Evolutionary conservation across 2,888 invertebrate species (phyloP), one percentile per base, ranked within the genome.

Genomic region (Zonitis immaculata): DNA sequence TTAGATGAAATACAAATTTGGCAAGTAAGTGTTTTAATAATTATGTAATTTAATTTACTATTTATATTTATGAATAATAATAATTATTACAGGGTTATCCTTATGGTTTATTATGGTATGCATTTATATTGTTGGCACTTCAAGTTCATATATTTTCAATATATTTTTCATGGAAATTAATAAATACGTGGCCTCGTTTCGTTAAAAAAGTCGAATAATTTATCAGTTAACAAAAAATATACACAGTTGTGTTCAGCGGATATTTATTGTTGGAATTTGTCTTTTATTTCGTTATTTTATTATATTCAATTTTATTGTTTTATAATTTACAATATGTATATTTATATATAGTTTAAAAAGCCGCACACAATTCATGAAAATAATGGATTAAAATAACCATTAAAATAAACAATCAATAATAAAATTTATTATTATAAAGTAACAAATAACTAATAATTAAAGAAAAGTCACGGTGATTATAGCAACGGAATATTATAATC

Each of bases 51-150:
- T 6, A 32, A n/a, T n/a, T n/a, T n/a, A n/a, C n/a, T n/a, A n/a
- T n/a, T n/a, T n/a, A n/a, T n/a, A n/a, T n/a, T n/a, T 28, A 7
- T 5, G 14, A 20, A 42, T 42, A 35, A 35, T 43, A 47, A 14
- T 26, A 45, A n/a, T 25, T 3, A 14, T 67, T 84, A 54, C 78
- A 93, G 91, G 90, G 87, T 12, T 88, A 90, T 73, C 95, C 96
- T 0, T 91, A 95, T 71, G 94, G 93, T 12, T 79, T 95, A 22
- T 80, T 96, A 56, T 95, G 95, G 95, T 94, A 92, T 74, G 89
- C 88, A 54, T 96, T 95, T 76, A 85, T 95, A 58, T 78, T 91
- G 43, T 78, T 91, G 9, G 92, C 91, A 6, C 81, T 90, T 35
- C 96, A 97, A 80, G 87, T 96, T 47, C 95, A 95, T 74, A 81